A percentile compares a stretch with the other conserved stretches of the same genome.
Evolutionary conservation across 2,113 vertebrate species (phyloP).

Genomic region (Dermatemys mawii): DNA sequence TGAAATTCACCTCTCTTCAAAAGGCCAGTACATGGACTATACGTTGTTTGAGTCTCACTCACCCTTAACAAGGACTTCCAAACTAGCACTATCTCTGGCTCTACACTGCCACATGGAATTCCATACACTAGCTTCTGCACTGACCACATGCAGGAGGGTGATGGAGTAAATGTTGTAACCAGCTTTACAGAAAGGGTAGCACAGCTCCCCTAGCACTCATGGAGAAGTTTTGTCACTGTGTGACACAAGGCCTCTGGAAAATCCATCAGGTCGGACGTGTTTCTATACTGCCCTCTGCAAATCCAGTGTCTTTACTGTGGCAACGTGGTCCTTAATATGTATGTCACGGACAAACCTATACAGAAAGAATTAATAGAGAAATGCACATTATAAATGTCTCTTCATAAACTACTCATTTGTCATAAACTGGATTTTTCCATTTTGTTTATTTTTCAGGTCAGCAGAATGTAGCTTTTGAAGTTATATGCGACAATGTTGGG

Average conservation of each 20-base stretch:
- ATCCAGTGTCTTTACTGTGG: background rate
- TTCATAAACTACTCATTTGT: background rate
- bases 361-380: background rate
- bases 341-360: too few relatives aligned
- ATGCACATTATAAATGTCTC: accelerated
- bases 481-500: constrained; percentile 78
- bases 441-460: constrained; percentile 71
- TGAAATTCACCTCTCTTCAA: background rate
- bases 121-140: background rate
- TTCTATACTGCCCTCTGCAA: accelerated
- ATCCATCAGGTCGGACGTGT: background rate
- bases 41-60: background rate
- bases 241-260: background rate
- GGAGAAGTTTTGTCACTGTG: background rate
- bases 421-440: background rate
- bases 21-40: background rate
- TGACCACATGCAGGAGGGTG: background rate
- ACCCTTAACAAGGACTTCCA: background rate
- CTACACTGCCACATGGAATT: background rate
- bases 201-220: background rate
- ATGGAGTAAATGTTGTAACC: background rate
- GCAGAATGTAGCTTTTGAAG: constrained; percentile 67
- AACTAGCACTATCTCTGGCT: background rate
- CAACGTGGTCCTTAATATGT: accelerated
- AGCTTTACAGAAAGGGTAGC: accelerated